phyloP scores from a whole-genome alignment of 1,140 invertebrate species.

The Adoxophyes honmai region DNA sequence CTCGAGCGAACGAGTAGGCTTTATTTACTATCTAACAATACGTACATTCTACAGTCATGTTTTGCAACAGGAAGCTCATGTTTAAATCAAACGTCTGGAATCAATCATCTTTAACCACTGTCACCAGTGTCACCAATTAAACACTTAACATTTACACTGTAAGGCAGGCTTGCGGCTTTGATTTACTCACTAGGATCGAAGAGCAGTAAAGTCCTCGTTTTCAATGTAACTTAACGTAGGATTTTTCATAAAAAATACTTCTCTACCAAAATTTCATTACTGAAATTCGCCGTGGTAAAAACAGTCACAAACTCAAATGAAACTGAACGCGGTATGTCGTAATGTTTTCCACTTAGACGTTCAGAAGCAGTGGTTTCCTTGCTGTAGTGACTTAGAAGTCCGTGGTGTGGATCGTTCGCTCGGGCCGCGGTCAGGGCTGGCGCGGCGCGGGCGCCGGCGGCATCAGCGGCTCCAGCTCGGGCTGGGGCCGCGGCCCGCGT shows the following conservation, averaged over 20 bases:
- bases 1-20: conserved; percentile 47
- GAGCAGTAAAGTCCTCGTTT: background rate
- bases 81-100: conserved; percentile 20
- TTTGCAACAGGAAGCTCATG: conserved; percentile 55
- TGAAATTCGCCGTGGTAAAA: too few relatives aligned
- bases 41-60: conserved; percentile 17
- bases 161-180: background rate
- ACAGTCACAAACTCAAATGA: too few relatives aligned
- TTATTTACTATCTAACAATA: conserved; percentile 27
- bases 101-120: background rate
- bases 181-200: too few relatives aligned
- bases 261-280: too few relatives aligned
- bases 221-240: conserved; percentile 12
- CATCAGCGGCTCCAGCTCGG: conserved; percentile 65
- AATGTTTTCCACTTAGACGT: too few relatives aligned
- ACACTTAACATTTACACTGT: background rate
- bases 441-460: conserved; percentile 30
- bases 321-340: too few relatives aligned
- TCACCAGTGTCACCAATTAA: background rate
- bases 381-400: conserved; percentile 41
- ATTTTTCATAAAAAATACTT: too few relatives aligned
- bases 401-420: conserved; percentile 50
- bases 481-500: conserved; percentile 68
- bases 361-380: too few relatives aligned
- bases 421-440: conserved; percentile 44